Percentiles rank a stretch among this genome's conserved stretches.
These are phyloP conservation scores for Corythornis madagascariensis DNA, from an alignment of 2,113 vertebrate genomes.

Conservation along the genomic window DNA sequence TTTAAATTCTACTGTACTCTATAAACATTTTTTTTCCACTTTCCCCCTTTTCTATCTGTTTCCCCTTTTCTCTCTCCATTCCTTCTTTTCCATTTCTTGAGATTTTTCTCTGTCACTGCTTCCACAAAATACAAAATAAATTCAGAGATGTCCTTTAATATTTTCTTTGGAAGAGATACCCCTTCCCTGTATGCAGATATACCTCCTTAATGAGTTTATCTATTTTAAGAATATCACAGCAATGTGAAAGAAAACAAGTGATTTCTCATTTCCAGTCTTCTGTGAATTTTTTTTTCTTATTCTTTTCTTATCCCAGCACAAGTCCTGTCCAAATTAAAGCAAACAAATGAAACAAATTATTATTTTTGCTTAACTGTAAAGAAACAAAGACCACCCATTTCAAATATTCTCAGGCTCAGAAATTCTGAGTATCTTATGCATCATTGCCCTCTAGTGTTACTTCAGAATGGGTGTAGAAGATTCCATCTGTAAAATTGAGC, in stretches of 20 bases:
- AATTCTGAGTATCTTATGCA: slow-evolving; percentile 5
- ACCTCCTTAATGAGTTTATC: neutral
- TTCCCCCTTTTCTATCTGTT: neutral
- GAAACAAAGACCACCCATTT: neutral
- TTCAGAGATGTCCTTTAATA: neutral
- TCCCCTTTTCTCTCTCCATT: neutral
- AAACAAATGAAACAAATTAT: neutral
- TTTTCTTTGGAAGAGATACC: neutral
- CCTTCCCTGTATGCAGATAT: neutral
- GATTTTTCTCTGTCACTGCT: neutral
- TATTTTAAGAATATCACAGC: neutral
- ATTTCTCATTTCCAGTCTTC: neutral
- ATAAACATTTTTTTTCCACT: neutral
- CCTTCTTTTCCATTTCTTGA: neutral
- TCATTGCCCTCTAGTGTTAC: slow-evolving; percentile 69
- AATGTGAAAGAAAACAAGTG: neutral
- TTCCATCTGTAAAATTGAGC: neutral
- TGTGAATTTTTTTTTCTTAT: neutral
- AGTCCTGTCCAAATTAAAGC: slow-evolving; percentile 11
- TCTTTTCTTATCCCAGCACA: neutral
- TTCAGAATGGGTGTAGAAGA: neutral
- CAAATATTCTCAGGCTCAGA: neutral
- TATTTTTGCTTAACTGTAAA: neutral
- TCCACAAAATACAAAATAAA: neutral
- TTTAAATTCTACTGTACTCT: neutral